phyloP scores from a whole-genome alignment of 2,888 invertebrate genomes.

The Spialia ferax region DNA sequence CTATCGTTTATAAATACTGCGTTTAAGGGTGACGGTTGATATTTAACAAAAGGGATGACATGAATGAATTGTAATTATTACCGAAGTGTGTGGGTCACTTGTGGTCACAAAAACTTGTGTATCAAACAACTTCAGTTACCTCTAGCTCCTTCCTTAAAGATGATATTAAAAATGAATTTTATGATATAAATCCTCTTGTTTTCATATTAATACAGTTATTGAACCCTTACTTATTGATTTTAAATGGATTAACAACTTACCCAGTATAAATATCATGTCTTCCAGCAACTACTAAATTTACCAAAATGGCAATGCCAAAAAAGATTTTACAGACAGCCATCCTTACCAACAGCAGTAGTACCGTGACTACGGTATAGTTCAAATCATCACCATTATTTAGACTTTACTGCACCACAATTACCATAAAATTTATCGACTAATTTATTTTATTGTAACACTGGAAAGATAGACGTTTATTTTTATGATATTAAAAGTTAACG shows the following conservation, averaged over 20 bases:
- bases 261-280: conserved; percentile 26
- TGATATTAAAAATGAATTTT: too few relatives aligned
- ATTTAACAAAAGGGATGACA: too few relatives aligned
- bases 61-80: too few relatives aligned
- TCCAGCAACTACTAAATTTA: conserved; percentile 14
- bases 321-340: conserved; percentile 9
- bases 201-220: too few relatives aligned
- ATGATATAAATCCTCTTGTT: too few relatives aligned
- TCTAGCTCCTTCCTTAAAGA: too few relatives aligned
- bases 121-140: too few relatives aligned
- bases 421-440: conserved; percentile 27
- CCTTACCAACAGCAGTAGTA: neutral
- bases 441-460: conserved; percentile 9
- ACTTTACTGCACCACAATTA: conserved; percentile 23
- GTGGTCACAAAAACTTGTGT: too few relatives aligned
- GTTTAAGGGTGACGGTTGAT: too few relatives aligned
- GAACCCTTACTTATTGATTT: neutral
- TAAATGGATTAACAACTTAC: conserved; percentile 1
- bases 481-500: neutral
- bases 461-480: neutral
- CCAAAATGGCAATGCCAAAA: conserved; percentile 16
- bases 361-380: neutral
- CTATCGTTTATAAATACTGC: neutral
- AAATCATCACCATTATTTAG: conserved; percentile 2
- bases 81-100: too few relatives aligned